Evolutionary conservation across 2,888 invertebrate species (phyloP).

Genomic region (Plebejus argus): DNA sequence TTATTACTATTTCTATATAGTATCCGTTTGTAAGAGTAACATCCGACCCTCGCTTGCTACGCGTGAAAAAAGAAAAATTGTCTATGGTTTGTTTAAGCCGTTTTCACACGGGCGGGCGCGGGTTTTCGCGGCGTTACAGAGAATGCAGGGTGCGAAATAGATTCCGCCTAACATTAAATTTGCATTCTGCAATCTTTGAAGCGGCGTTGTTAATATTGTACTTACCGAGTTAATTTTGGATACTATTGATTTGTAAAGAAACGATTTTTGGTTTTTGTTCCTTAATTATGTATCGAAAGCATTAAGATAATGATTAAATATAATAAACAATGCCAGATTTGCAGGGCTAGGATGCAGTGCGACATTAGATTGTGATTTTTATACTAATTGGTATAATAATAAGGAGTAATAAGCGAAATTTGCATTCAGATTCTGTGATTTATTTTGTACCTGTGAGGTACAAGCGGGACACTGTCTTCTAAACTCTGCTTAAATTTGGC

Average conservation of each 20-base stretch:
- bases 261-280: conserved; percentile 79
- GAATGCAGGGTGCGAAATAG: conserved; percentile 72
- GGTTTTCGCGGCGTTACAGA: conserved; percentile 63
- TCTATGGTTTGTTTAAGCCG: conserved; percentile 28
- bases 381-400: conserved; percentile 65
- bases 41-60: conserved; percentile 57
- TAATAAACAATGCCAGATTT: conserved; percentile 68
- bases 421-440: conserved; percentile 74
- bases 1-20: conserved; percentile 72
- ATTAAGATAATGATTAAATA: conserved; percentile 75
- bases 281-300: conserved; percentile 77
- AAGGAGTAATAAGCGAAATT: conserved; percentile 54
- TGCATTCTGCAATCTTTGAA: conserved; percentile 76
- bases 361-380: conserved; percentile 71
- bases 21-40: conserved; percentile 68
- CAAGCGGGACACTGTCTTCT: conserved; percentile 55
- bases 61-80: conserved; percentile 29
- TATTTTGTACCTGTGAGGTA: conserved; percentile 69
- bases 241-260: conserved; percentile 72
- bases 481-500: conserved; percentile 65
- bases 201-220: conserved; percentile 67
- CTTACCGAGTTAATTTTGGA: conserved; percentile 66
- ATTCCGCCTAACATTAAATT: conserved; percentile 79
- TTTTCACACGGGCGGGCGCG: conserved; percentile 45
- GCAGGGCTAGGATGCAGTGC: conserved; percentile 63